These are phyloP conservation scores for Melanargia galathea DNA, from an alignment of 2,888 invertebrate species.

Conservation along the genomic window DNA sequence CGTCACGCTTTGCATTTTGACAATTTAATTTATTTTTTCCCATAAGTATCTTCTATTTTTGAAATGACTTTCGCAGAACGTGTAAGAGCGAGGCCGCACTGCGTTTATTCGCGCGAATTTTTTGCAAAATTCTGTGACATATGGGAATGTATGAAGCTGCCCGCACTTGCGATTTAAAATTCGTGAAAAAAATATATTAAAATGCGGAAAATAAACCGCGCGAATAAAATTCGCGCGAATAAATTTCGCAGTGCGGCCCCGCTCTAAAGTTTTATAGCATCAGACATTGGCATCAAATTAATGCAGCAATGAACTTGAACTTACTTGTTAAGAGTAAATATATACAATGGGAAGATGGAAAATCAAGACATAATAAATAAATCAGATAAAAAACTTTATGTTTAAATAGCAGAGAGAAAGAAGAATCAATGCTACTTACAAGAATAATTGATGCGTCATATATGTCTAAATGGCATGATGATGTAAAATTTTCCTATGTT, in stretches of 20 bases:
- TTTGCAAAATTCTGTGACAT: too few species aligned
- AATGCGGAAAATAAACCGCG: too few species aligned
- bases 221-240: too few species aligned
- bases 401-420: constrained; percentile 5
- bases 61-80: constrained; percentile 52
- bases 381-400: constrained; percentile 19
- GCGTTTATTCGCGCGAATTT: too few species aligned
- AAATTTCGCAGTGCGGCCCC: too few species aligned
- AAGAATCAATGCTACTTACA: constrained; percentile 3
- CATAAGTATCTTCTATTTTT: constrained; percentile 65
- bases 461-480: constrained; percentile 23
- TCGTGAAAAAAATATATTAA: too few species aligned
- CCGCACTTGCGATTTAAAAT: too few species aligned
- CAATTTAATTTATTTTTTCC: constrained; percentile 61
- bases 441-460: constrained; percentile 13
- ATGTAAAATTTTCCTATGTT: constrained; percentile 18
- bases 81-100: too few species aligned
- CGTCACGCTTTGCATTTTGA: constrained; percentile 73
- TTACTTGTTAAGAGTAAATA: too few species aligned
- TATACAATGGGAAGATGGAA: neutral
- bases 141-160: too few species aligned
- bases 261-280: constrained; percentile 8
- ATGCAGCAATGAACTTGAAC: too few species aligned
- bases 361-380: neutral
- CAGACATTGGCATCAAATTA: neutral